Base-by-base conservation (phyloP, 2,888 invertebrate species). In the Tetragnatha montana region DNA sequence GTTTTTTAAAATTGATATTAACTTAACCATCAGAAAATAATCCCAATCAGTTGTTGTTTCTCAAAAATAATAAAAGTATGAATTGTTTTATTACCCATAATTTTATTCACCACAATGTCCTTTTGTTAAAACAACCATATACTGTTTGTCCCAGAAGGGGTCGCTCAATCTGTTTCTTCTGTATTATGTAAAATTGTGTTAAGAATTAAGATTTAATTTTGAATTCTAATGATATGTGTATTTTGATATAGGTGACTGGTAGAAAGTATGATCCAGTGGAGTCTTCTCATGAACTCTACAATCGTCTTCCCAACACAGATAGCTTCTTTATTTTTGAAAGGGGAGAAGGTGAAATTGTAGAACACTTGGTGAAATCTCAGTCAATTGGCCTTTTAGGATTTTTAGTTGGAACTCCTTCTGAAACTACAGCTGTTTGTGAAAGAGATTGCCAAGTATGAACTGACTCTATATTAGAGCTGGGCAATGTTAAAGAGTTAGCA, bases 391-490 rank as follows among this genome's bases (percentile, higher is more conserved):
- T 84, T 49, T 14, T 89, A 19, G 88, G 88, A 0, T 89, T 70
- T 75, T 75, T 89, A 14, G 80, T 84, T 21, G 75, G 68, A 84
- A 75, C 84, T 14, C 22, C 49, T 7, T 81, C 84, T 17, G 75
- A 84, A 6, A 89, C 84, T n/a, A 75, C 80, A 35, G 84, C 81
- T 10, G 47, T 89, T 19, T 89, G 88, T 79, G 80, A 81, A 80
- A 89, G 74, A 47, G 84, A 89, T 47, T 84, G 84, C 47, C 75
- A 89, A 75, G 88, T 89, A 35, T n/a, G 47, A 68, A 21, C 47
- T 22, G 14, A 70, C 8, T 81, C 69, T 69, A 60, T 51, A 14
- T 79, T 81, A n/a, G 12, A n/a, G 60, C n/a, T 35, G 8, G 14
- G 22, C 22, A 35, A 19, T 70, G 22, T 8, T 49, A 10, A 35